phyloP scores from a whole-genome alignment of 2,113 vertebrate genomes.

The Carollia perspicillata region DNA sequence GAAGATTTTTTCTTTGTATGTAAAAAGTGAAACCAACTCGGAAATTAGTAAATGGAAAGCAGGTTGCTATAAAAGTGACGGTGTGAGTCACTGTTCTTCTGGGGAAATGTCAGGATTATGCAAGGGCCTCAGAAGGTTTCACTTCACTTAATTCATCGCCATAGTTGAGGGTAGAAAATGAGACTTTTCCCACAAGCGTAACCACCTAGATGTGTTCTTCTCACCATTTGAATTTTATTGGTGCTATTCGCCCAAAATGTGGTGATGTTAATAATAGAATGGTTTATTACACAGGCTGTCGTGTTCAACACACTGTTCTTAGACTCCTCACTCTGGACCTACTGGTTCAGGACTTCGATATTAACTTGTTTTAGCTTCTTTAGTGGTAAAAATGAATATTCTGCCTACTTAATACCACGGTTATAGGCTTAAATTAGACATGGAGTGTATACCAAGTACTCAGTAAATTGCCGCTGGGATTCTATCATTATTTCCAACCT shows the following conservation, averaged over 20 bases:
- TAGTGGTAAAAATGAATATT: background rate
- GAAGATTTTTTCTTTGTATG: background rate
- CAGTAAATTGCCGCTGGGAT: background rate
- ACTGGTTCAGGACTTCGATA: background rate
- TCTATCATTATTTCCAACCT: background rate
- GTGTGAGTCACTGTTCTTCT: background rate
- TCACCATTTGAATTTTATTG: background rate
- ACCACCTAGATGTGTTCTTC: background rate
- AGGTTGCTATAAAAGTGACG: background rate
- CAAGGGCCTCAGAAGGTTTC: background rate
- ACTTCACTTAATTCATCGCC: background rate
- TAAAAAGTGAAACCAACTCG: background rate
- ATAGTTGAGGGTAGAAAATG: background rate
- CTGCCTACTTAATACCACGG: background rate
- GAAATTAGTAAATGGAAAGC: background rate
- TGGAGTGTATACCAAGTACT: background rate
- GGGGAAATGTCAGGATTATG: background rate
- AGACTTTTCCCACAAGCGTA: background rate
- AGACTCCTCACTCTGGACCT: background rate
- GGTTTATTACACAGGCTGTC: background rate
- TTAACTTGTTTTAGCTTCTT: background rate
- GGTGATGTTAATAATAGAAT: background rate
- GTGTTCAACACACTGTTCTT: background rate
- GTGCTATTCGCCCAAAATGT: background rate
- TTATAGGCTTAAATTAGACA: background rate